These are phyloP conservation scores for Numida meleagris DNA, from an alignment of 2,113 vertebrate species.

Conservation along the genomic window DNA sequence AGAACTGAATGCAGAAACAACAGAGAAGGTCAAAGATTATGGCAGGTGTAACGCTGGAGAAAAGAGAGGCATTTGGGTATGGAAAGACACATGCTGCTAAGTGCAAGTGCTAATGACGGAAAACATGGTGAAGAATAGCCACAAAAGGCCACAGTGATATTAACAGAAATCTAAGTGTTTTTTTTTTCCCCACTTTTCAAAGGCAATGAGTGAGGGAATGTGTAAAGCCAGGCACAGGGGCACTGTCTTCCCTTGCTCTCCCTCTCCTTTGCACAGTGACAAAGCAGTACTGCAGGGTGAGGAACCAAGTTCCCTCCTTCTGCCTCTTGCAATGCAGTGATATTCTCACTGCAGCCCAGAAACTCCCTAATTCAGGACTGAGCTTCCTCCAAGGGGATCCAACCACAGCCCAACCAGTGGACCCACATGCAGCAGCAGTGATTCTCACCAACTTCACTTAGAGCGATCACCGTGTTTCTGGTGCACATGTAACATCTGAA, in stretches of 20 bases:
- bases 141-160: neutral
- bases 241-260: neutral
- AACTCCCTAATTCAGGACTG: neutral
- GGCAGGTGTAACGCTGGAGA: neutral
- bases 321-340: neutral
- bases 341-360: neutral
- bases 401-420: neutral
- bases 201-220: neutral
- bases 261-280: neutral
- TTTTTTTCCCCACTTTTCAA: neutral
- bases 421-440: neutral
- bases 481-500: fast-evolving
- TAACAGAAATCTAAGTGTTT: neutral
- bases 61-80: neutral
- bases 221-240: fast-evolving
- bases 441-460: neutral
- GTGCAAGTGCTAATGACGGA: neutral
- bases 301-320: neutral
- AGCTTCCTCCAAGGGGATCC: neutral
- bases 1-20: neutral
- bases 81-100: neutral
- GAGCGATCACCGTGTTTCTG: fast-evolving
- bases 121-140: neutral
- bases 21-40: neutral
- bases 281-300: no score